These are phyloP conservation scores for Choreutis nemorana DNA, from an alignment of 2,888 invertebrate genomes.

Conservation along the genomic window DNA sequence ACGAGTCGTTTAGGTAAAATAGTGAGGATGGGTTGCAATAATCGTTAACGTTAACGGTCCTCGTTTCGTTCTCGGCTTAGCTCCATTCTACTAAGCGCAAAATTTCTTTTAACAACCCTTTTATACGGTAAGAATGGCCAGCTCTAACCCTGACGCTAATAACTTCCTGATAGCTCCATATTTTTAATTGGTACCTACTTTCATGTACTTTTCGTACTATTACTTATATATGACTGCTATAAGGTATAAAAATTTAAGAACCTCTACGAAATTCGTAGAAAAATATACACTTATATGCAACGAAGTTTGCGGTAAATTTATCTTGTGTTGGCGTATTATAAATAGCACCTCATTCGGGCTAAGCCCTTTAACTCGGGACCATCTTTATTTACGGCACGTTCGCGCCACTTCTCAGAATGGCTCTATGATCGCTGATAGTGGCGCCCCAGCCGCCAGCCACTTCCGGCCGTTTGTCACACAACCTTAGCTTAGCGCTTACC, in stretches of 20 bases:
- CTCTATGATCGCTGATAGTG: constrained; percentile 37
- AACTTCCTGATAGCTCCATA: too few species aligned
- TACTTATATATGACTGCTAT: too few species aligned
- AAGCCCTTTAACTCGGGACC: constrained; percentile 30
- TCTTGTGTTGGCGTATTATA: constrained; percentile 17
- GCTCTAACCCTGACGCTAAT: too few species aligned
- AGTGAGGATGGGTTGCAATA: constrained; percentile 33
- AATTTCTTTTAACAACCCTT: constrained; percentile 28
- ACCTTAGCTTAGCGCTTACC: constrained; percentile 33
- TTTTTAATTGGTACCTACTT: too few species aligned
- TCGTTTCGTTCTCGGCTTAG: constrained; percentile 28
- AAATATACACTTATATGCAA: too few species aligned
- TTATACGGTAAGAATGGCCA: constrained; percentile 10
- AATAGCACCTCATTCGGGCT: constrained; percentile 26
- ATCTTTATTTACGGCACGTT: constrained; percentile 55
- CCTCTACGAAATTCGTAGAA: too few species aligned
- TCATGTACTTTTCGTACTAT: too few species aligned
- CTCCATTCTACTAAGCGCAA: constrained; percentile 24
- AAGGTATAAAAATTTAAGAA: too few species aligned
- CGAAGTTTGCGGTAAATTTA: too few species aligned
- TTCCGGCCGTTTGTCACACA: constrained; percentile 52
- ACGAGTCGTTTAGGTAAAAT: constrained; percentile 40
- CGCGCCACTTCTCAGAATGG: constrained; percentile 32
- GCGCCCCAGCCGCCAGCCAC: constrained; percentile 30
- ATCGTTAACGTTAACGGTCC: constrained; percentile 42